Base-by-base conservation (phyloP, 1,140 invertebrate species). In the Cyrtorhinus lividipennis region DNA sequence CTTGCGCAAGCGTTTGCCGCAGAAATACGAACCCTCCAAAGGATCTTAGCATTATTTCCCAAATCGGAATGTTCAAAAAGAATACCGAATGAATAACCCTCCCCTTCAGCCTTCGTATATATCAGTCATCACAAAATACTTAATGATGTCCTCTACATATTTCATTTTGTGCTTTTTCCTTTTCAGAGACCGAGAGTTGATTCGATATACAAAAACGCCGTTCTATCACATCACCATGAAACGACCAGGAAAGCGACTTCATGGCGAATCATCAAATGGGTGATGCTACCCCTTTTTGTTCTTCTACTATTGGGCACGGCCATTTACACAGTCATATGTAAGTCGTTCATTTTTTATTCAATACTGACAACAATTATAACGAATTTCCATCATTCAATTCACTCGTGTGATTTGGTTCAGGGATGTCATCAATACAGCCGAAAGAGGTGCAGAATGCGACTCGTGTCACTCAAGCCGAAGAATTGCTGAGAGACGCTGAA, bases 201-300 rank as follows among this genome's bases (percentile, higher is more conserved):
- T 53, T 53, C 48, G 18, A 53, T 53, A 15, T 53, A 53, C 48
- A 53, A 53, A 53, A 13, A 10, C 5, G 48, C 48, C 8, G 48
- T 53, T 22, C 48, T 53, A 5, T 53, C 48, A 53, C 48, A 53
- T 53, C 48, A 53, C 48, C 48, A 53, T 10, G 48, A 53, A 3
- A 53, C 48, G 48, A 15, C 48, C 5, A 15, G 12, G 20, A 12
- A 20, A 15, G 18, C 8, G 8, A 20, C 20, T 18, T 57, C 61
- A n/a, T 68, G 67, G 67, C 45, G 59, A 26, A 46, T 65, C 15
- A 53, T 68, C 3, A 61, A 56, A 26, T 68, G 67, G 65, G 24
- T 66, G 2, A 23, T 68, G 1, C 38, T 68, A 10, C 67, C 67
- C 10, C 46, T 63, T n/a, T 44, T 66, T 25, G 56, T 59, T n/a